A percentile compares a stretch with the other conserved stretches of the same genome.
These are phyloP conservation scores for Dione juno DNA, from an alignment of 2,888 invertebrate species.

Conservation along the genomic window DNA sequence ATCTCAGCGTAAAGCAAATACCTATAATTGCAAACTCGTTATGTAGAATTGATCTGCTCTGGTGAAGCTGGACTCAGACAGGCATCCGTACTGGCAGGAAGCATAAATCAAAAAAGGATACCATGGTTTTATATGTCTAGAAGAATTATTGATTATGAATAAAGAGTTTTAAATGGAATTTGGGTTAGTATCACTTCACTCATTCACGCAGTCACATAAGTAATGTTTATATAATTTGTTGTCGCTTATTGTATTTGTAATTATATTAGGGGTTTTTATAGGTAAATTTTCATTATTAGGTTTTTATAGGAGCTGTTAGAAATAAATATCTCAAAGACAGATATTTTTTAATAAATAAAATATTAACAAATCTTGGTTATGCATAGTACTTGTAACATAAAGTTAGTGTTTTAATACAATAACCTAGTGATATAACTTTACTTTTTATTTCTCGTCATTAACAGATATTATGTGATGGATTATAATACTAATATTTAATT, in stretches of 20 bases:
- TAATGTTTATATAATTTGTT: not conserved
- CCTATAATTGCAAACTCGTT: constrained; percentile 27
- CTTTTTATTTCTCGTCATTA: not conserved
- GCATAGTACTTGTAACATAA: too few species aligned
- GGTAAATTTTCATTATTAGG: not conserved
- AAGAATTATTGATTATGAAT: constrained; percentile 1
- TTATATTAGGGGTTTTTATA: too few species aligned
- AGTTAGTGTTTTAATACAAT: not conserved
- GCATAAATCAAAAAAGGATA: constrained; percentile 43
- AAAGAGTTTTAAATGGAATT: not conserved
- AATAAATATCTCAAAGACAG: not conserved
- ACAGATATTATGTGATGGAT: not conserved
- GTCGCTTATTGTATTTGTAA: not conserved
- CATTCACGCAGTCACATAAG: not conserved
- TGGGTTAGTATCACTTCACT: not conserved
- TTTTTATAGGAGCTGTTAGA: not conserved
- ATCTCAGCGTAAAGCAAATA: constrained; percentile 29
- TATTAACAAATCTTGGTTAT: too few species aligned
- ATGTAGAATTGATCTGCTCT: constrained; percentile 36
- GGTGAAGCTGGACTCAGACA: constrained; percentile 16
- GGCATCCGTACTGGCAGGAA: constrained; percentile 43
- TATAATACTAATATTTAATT: too few species aligned
- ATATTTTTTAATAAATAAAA: too few species aligned
- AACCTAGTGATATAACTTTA: not conserved
- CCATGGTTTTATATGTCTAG: constrained; percentile 19